Evolutionary conservation across 2,113 vertebrate genomes (phyloP).

Genomic region (Tonatia bakeri): DNA sequence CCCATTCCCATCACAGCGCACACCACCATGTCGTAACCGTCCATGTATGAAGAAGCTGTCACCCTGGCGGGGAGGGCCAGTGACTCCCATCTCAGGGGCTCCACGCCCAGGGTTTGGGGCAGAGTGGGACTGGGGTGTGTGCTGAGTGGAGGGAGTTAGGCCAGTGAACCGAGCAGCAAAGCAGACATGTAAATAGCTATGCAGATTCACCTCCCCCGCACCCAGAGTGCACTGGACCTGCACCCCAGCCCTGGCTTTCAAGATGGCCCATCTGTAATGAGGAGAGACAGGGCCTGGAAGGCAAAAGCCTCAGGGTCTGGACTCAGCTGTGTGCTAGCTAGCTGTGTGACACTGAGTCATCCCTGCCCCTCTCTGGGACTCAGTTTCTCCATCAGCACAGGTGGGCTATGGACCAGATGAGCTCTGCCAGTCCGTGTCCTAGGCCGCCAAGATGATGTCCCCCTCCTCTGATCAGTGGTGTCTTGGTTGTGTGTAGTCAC

Average conservation of each 20-base stretch:
- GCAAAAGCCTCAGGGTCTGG: not conserved
- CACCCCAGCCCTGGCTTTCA: not conserved
- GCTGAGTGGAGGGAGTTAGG: not conserved
- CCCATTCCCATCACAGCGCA: rapidly evolving
- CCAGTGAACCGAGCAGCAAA: not conserved
- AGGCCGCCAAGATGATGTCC: not conserved
- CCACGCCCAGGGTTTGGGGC: not conserved
- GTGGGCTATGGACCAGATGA: not conserved
- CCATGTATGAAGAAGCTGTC: not conserved
- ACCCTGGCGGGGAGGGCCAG: too few species aligned
- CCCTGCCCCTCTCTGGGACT: not conserved
- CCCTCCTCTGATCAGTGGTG: not conserved
- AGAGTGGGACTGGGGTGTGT: not conserved
- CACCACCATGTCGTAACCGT: too few species aligned
- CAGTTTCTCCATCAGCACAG: not conserved
- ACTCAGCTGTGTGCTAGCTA: not conserved
- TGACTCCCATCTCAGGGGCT: not conserved
- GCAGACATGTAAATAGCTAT: not conserved
- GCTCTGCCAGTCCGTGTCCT: not conserved
- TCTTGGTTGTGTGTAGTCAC: not conserved
- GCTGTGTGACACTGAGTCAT: not conserved
- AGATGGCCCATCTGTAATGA: not conserved
- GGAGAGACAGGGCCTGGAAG: not conserved
- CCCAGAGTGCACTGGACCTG: not conserved
- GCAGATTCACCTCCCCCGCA: not conserved